phyloP scores from a whole-genome alignment of 2,113 vertebrate species.

The Gnathonemus echidnorhynchus region DNA sequence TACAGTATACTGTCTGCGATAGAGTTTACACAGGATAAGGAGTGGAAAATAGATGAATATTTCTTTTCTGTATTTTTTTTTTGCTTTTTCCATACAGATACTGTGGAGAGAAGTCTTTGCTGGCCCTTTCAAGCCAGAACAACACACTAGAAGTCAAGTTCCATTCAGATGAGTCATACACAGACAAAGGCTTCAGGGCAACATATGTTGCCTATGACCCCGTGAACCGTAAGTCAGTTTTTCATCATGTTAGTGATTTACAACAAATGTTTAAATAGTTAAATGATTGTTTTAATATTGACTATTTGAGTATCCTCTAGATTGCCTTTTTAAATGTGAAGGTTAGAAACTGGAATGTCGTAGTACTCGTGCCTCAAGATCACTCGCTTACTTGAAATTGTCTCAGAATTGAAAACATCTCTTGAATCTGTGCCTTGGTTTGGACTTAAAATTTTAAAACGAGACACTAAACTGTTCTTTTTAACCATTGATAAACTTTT shows the following conservation, averaged over 20 bases:
- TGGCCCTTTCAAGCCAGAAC: slow-evolving; percentile 43
- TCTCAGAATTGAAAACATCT: background rate
- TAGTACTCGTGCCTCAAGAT: background rate
- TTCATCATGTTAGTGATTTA: background rate
- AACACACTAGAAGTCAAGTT: slow-evolving; percentile 50
- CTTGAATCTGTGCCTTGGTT: background rate
- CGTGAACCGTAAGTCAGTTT: slow-evolving; percentile 53
- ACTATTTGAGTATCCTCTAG: background rate
- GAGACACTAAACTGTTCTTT: background rate
- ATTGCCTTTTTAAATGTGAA: background rate
- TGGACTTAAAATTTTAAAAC: background rate
- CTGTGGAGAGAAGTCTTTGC: slow-evolving; percentile 53
- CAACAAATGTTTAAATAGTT: background rate
- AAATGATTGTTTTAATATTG: background rate
- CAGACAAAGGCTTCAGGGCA: slow-evolving; percentile 64
- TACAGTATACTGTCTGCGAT: background rate
- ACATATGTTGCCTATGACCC: slow-evolving; percentile 57
- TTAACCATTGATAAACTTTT: background rate
- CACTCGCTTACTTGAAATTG: background rate
- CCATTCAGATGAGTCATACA: slow-evolving; percentile 61
- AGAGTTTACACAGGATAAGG: background rate
- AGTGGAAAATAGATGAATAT: background rate
- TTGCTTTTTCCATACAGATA: slow-evolving; percentile 45
- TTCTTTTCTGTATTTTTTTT: background rate
- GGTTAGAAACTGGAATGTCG: background rate